phyloP scores from a whole-genome alignment of 2,113 vertebrate genomes.

The Gorsachius goisagi region DNA sequence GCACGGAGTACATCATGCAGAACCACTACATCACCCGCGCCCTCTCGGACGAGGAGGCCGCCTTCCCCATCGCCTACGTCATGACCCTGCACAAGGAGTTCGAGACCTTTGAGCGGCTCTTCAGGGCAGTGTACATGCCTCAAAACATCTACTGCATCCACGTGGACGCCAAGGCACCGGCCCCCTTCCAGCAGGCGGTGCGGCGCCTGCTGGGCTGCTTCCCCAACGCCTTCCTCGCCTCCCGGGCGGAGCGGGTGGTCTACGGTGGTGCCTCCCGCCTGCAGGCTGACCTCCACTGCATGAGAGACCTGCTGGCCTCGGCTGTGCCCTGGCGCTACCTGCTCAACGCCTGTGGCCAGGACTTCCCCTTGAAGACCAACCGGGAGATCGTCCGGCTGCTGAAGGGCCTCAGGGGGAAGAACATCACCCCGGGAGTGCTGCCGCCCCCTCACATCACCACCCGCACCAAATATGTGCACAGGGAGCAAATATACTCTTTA shows the following conservation, averaged over 20 bases:
- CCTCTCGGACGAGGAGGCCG: neutral
- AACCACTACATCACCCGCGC: neutral
- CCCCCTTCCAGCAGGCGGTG: neutral
- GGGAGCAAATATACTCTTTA: constrained; percentile 29
- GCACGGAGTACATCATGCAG: neutral
- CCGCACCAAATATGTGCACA: constrained; percentile 41
- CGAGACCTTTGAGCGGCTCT: constrained; percentile 48
- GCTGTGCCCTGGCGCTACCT: constrained; percentile 23
- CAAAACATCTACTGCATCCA: constrained; percentile 49
- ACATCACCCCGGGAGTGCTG: constrained; percentile 57
- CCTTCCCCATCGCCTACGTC: constrained; percentile 12
- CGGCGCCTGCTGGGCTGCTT: constrained; percentile 42
- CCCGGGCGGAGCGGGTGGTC: constrained; percentile 47
- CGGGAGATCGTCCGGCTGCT: constrained; percentile 58
- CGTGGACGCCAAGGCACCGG: neutral
- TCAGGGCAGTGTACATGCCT: constrained; percentile 58
- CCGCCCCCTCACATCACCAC: neutral
- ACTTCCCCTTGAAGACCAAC: constrained; percentile 72
- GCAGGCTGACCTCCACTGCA: constrained; percentile 60
- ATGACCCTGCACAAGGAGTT: constrained; percentile 63
- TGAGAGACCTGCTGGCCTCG: constrained; percentile 25
- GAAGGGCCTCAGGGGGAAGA: constrained; percentile 38
- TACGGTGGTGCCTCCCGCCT: constrained; percentile 54
- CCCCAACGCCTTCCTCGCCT: constrained; percentile 46
- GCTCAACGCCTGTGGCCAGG: constrained; percentile 67